These are phyloP conservation scores for Maniola hyperantus DNA, from an alignment of 2,888 invertebrate genomes.

Conservation along the genomic window DNA sequence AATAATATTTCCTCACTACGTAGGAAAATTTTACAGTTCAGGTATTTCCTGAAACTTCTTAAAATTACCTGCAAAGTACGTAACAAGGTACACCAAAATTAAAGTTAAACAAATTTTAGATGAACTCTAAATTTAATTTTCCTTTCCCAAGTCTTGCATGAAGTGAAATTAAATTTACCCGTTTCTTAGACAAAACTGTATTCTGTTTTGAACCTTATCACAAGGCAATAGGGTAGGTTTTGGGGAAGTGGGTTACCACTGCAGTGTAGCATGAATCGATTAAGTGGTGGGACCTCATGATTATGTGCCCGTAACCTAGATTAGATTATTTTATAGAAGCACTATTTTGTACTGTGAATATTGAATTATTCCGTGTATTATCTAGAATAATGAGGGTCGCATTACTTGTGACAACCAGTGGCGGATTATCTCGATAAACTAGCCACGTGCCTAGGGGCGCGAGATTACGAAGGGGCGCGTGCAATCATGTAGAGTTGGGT, in stretches of 20 bases:
- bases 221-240: conserved; percentile 8
- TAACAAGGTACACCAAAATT: conserved; percentile 16
- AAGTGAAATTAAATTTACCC: conserved; percentile 33
- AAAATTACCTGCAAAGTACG: neutral
- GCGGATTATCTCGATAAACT: no score
- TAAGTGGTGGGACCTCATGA: conserved; percentile 35
- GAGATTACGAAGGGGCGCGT: no score
- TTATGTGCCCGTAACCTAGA: conserved; percentile 35
- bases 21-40: no score
- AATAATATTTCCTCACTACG: no score
- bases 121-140: conserved; percentile 34
- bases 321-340: conserved; percentile 36
- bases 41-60: neutral
- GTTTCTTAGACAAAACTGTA: conserved; percentile 14
- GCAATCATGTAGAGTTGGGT: no score
- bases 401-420: neutral
- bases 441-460: no score
- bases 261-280: conserved; percentile 38
- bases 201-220: conserved; percentile 17
- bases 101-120: conserved; percentile 31
- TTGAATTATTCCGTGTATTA: conserved; percentile 16
- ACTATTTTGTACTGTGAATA: conserved; percentile 31
- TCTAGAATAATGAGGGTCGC: neutral
- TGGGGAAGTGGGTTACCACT: conserved; percentile 1
- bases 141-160: conserved; percentile 33